phyloP scores from a whole-genome alignment of 2,113 vertebrate genomes.

The Caranx melampygus region DNA sequence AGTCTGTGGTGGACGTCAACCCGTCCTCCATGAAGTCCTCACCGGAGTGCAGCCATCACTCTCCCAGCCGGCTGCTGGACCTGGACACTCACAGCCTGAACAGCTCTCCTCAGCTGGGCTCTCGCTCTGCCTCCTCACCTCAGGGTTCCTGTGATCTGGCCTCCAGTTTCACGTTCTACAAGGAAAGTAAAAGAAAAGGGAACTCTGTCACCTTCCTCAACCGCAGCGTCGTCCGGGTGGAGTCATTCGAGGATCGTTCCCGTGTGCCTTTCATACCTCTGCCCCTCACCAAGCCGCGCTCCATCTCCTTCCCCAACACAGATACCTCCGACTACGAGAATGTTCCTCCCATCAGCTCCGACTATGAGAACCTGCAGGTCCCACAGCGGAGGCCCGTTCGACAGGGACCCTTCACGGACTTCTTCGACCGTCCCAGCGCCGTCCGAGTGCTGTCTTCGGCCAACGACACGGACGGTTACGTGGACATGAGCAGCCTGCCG shows the following conservation, averaged over 20 bases:
- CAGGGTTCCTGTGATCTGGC: conserved; percentile 83
- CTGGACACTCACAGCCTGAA: conserved; percentile 86
- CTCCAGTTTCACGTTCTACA: conserved; percentile 86
- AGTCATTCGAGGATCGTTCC: conserved; percentile 94
- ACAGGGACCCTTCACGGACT: conserved; percentile 85
- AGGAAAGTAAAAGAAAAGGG: conserved; percentile 87
- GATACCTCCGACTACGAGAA: conserved; percentile 97
- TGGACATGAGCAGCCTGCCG: conserved; percentile 98
- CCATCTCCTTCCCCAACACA: conserved; percentile 95
- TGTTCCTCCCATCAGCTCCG: conserved; percentile 91
- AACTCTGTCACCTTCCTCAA: conserved; percentile 86
- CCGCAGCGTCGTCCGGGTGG: conserved; percentile 90
- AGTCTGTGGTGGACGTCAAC: conserved; percentile 84
- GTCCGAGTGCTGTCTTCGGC: conserved; percentile 84
- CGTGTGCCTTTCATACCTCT: conserved; percentile 89
- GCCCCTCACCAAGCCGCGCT: conserved; percentile 95
- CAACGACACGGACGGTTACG: conserved; percentile 95
- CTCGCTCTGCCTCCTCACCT: conserved; percentile 77
- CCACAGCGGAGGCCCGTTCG: conserved; percentile 86
- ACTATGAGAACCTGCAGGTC: conserved; percentile 96
- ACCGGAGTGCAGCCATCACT: conserved; percentile 88
- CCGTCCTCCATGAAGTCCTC: conserved; percentile 87
- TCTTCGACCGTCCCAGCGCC: conserved; percentile 88
- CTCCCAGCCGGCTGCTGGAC: conserved; percentile 84
- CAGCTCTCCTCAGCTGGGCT: conserved; percentile 86